A percentile compares a stretch with the other conserved stretches of the same genome.
Evolutionary conservation across 2,888 invertebrate genomes (phyloP).

Genomic region (Limulus polyphemus): DNA sequence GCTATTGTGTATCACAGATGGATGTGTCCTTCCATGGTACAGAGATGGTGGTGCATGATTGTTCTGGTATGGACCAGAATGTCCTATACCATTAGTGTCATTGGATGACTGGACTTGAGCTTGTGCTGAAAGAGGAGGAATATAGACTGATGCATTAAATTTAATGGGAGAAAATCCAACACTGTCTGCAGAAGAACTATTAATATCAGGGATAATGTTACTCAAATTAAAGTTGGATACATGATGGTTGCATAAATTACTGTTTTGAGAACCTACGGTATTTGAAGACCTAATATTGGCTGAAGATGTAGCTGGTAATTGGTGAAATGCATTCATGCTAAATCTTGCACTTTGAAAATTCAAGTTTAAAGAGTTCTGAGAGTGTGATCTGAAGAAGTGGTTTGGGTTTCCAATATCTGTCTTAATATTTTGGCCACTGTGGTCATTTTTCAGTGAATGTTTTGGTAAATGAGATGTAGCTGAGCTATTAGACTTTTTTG

Average conservation of each 20-base stretch:
- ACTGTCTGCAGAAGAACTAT: slow-evolving; percentile 14
- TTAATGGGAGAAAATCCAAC: slow-evolving; percentile 21
- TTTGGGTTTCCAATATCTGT: slow-evolving; percentile 16
- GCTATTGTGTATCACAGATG: slow-evolving; percentile 33
- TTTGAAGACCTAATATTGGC: not conserved
- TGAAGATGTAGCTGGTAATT: slow-evolving; percentile 11
- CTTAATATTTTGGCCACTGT: not conserved
- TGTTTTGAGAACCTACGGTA: not conserved
- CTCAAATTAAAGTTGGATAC: slow-evolving; percentile 25
- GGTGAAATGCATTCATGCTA: slow-evolving; percentile 18
- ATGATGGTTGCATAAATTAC: slow-evolving; percentile 8
- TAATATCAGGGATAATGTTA: slow-evolving; percentile 25
- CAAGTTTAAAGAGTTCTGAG: slow-evolving; percentile 16
- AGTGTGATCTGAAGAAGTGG: slow-evolving; percentile 19
- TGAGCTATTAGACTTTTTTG: not conserved
- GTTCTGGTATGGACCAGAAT: not conserved
- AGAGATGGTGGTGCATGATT: slow-evolving; percentile 31
- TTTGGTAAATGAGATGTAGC: not conserved
- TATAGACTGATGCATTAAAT: slow-evolving; percentile 16
- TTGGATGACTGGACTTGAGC: slow-evolving; percentile 13
- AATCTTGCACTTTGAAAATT: slow-evolving; percentile 22
- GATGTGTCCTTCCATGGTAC: slow-evolving; percentile 31
- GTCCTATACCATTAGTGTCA: slow-evolving; percentile 2
- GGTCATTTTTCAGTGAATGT: not conserved
- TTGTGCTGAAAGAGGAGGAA: slow-evolving; percentile 8